Evolutionary conservation across 1,140 invertebrate species (phyloP).

Genomic region (Megalopta genalis): DNA sequence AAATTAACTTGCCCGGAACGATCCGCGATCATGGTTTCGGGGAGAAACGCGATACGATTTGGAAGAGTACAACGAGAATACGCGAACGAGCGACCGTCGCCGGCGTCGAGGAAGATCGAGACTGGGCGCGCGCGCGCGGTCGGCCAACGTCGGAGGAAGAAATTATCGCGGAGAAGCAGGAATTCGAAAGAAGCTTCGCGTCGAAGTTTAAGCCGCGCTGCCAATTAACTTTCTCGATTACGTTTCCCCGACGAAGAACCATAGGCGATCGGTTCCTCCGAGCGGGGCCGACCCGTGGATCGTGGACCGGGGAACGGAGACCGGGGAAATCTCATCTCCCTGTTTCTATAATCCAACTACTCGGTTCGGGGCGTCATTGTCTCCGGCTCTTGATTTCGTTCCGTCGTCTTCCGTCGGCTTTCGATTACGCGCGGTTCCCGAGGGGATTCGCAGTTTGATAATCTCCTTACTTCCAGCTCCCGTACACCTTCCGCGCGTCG

Average conservation of each 20-base stretch:
- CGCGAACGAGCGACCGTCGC: too few species aligned
- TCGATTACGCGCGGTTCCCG: constrained; percentile 40
- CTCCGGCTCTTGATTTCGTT: constrained; percentile 31
- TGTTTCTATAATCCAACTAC: constrained; percentile 38
- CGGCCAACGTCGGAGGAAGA: background rate
- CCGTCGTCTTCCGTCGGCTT: constrained; percentile 36
- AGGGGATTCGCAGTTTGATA: background rate
- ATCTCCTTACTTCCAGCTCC: constrained; percentile 12
- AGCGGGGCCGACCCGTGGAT: background rate
- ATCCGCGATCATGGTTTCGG: too few species aligned
- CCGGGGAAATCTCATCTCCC: constrained; percentile 26
- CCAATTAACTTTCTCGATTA: constrained; percentile 35
- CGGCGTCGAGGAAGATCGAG: too few species aligned
- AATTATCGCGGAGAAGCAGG: too few species aligned
- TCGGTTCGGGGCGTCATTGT: constrained; percentile 35
- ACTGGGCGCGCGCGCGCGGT: too few species aligned
- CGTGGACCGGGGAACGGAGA: too few species aligned
- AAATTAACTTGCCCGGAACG: too few species aligned
- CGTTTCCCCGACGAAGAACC: constrained; percentile 20
- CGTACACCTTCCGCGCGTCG: constrained; percentile 1
- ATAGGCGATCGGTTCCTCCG: constrained; percentile 35
- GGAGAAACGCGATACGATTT: too few species aligned
- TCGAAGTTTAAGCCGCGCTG: constrained; percentile 4
- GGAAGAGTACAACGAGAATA: too few species aligned
- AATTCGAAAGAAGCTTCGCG: background rate